These are phyloP conservation scores for Acanthaster planci DNA, from an alignment of 35 echinoderm and acorn worm genomes.

Conservation along the genomic window DNA sequence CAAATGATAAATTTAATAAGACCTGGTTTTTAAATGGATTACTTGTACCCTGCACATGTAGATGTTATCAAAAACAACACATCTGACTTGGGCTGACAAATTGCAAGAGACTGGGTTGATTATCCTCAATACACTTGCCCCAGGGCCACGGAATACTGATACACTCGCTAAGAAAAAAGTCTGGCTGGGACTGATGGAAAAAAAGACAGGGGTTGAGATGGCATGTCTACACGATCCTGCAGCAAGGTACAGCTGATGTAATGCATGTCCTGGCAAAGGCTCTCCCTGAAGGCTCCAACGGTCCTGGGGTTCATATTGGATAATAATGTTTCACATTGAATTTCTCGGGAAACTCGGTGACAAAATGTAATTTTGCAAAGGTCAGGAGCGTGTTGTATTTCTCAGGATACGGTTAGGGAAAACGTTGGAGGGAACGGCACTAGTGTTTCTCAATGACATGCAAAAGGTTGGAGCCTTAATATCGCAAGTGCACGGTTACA, in stretches of 20 bases:
- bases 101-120: constrained; percentile 6
- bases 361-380: constrained; percentile 6
- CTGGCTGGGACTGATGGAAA: not conserved
- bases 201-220: not conserved
- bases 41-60: too few relatives aligned
- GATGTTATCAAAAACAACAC: too few relatives aligned
- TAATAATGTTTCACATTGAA: constrained; percentile 1
- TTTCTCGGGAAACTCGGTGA: constrained; percentile 5
- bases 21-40: too few relatives aligned
- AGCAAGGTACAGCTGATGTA: constrained; percentile 1
- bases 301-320: not conserved
- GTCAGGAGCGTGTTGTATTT: constrained; percentile 21
- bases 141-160: not conserved
- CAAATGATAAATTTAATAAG: too few relatives aligned
- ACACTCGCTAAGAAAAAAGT: not conserved
- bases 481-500: too few relatives aligned
- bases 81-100: not conserved
- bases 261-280: not conserved
- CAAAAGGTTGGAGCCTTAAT: too few relatives aligned
- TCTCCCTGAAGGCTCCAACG: not conserved
- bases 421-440: too few relatives aligned
- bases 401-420: not conserved
- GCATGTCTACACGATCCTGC: constrained; percentile 3
- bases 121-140: not conserved
- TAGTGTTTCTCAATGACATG: too few relatives aligned